Evolutionary conservation across 2,797 vertebrate species (phyloP), one percentile per base, ranked within the genome.

Genomic region (Euphonia xanthogaster): DNA sequence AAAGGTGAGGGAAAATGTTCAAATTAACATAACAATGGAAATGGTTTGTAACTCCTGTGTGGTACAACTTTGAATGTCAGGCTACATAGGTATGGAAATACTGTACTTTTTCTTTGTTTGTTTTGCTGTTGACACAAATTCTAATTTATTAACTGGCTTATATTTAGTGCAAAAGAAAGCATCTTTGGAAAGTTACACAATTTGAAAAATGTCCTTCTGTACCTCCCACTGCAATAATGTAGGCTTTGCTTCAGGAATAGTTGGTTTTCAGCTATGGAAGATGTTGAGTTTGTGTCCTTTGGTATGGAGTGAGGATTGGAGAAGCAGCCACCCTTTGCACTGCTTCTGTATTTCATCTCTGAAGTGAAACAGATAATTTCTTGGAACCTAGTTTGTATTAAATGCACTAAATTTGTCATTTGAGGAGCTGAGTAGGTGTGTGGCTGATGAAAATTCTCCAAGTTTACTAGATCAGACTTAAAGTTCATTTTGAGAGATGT

Each of bases 151-250:
- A 48, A 62, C 42, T 55, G 23, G 5, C 50, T 39, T 47, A 15
- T 73, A 85, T 60, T 71, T 35, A 57, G 10, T 48, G 27, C 31
- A 28, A 55, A 81, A 44, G 19, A 25, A 67, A 23, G 18, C 6
- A 3, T 66, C n/a, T 68, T 84, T 23, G 4, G 24, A 66, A 48
- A 74, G 19, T n/a, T 79, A 50, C 8, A 58, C 25, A 47, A 7
- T 72, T 84, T 63, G 28, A 88, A 62, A 75, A 55, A 67, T 35
- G 11, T 42, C 31, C 5, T 8, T 1, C 9, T 51, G 14, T 35
- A 3, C 23, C 12, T 28, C 13, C 6, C 12, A 2, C 12, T 17
- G 0, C 30, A 50, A 24, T 76, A 62, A 24, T 12, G 3, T 27
- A 65, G 24, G 9, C 18, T 70, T 66, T 67, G 5, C 9, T 85